Evolutionary conservation across 2,888 invertebrate species (phyloP), one percentile per base, ranked within the genome.

Genomic region (Margaritifera margaritifera): DNA sequence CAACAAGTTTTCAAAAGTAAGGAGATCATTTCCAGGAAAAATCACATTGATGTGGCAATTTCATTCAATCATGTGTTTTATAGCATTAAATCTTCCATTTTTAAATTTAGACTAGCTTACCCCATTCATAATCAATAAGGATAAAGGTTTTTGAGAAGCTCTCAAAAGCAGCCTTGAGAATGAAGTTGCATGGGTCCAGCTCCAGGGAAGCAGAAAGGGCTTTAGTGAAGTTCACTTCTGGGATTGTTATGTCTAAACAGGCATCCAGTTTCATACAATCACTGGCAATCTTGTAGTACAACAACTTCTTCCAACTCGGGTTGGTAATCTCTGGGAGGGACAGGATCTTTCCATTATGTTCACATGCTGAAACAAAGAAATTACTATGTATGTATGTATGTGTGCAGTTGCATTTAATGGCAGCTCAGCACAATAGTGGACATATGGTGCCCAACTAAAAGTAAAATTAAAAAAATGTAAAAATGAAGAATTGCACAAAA

Each of bases 61-160:
- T 42, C 42, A 42, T 11, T 15, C 11, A 42, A 15, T 42, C 3
- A 42, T 42, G 0, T 15, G 15, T 42, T 42, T 15, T 42, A 11
- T 42, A 42, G 11, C 15, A 42, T 15, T 42, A 42, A 42, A 42
- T 42, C 2, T 42, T 42, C 11, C 15, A 42, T 42, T 42, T 11
- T 11, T 11, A 15, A 25, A 31, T 15, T 18, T 22, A 42, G 19
- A 51, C 18, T 55, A 18, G 53, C 56, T 68, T 64, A 72, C 77
- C 77, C 77, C 77, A 77, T 25, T 69, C 31, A 27, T 77, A 75
- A 5, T 59, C 55, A 11, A 77, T 64, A 5, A 77, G 58, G 19
- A 64, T 60, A 8, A 63, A 66, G 2, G 52, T 60, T 20, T 66
- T 31, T 24, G 64, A 67, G 42, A 60, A 66, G 22, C 60, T 64